phyloP scores from a whole-genome alignment of 2,888 invertebrate genomes.

The Lasioglossum morio region DNA sequence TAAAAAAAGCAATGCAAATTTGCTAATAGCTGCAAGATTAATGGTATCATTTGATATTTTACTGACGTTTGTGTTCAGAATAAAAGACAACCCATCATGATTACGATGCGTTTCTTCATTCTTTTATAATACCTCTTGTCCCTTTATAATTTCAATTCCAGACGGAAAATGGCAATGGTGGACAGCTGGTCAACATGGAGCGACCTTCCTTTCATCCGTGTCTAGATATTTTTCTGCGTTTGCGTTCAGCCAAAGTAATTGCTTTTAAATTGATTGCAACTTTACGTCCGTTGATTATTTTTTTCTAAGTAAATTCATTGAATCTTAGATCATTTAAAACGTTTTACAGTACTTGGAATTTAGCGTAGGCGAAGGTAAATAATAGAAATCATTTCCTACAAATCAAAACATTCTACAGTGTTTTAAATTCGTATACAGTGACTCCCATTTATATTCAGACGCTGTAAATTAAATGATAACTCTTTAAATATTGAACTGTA shows the following conservation, averaged over 20 bases:
- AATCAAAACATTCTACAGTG: too few relatives aligned
- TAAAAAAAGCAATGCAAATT: constrained; percentile 15
- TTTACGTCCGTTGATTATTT: background rate
- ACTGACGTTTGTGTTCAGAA: background rate
- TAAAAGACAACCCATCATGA: constrained; percentile 5
- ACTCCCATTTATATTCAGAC: too few relatives aligned
- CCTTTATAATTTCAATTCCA: background rate
- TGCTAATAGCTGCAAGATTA: constrained; percentile 54
- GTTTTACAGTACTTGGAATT: too few relatives aligned
- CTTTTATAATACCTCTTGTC: background rate
- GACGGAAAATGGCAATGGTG: background rate
- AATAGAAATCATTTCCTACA: too few relatives aligned
- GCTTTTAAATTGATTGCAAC: background rate
- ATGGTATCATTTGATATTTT: background rate
- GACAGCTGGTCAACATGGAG: background rate
- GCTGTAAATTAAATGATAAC: too few relatives aligned
- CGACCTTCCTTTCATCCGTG: background rate
- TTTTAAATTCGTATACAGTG: too few relatives aligned
- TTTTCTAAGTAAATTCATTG: too few relatives aligned
- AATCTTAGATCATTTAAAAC: too few relatives aligned
- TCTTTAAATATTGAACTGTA: too few relatives aligned
- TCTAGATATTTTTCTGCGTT: background rate
- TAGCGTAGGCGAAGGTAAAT: too few relatives aligned
- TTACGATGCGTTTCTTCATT: background rate
- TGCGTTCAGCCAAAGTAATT: background rate